Percentiles rank a stretch among this genome's conserved stretches.
phyloP scores from a whole-genome alignment of 2,113 vertebrate species.

The Cryptotis parvus region DNA sequence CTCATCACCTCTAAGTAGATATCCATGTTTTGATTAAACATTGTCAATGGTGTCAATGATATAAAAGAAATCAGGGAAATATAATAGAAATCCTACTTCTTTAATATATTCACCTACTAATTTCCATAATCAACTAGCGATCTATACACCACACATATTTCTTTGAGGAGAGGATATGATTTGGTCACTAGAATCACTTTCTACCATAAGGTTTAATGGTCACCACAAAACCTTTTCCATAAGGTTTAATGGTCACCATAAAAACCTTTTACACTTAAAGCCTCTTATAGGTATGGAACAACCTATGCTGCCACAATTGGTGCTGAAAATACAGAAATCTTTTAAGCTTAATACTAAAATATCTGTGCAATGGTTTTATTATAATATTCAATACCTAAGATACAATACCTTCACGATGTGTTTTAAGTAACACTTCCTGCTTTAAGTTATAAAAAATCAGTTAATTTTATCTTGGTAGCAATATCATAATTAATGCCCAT shows the following conservation, averaged over 20 bases:
- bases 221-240: background rate
- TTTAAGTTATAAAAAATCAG: too few species aligned
- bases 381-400: conserved; percentile 29
- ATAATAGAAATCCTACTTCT: background rate
- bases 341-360: background rate
- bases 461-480: too few species aligned
- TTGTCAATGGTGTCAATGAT: background rate
- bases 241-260: background rate
- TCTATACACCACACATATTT: background rate
- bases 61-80: background rate
- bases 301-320: background rate
- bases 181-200: background rate
- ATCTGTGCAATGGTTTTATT: background rate
- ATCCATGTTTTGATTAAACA: background rate
- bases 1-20: background rate
- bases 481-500: too few species aligned
- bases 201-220: background rate
- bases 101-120: background rate
- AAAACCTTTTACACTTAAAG: background rate
- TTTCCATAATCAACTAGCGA: background rate
- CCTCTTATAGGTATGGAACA: too few species aligned
- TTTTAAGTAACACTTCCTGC: too few species aligned
- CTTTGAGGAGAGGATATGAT: background rate
- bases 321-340: background rate
- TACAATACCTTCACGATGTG: too few species aligned